Percentiles rank a stretch among this genome's conserved stretches.
These are phyloP conservation scores for Halocynthia roretzi DNA, from an alignment of 23 tunicate species.

Conservation along the genomic window DNA sequence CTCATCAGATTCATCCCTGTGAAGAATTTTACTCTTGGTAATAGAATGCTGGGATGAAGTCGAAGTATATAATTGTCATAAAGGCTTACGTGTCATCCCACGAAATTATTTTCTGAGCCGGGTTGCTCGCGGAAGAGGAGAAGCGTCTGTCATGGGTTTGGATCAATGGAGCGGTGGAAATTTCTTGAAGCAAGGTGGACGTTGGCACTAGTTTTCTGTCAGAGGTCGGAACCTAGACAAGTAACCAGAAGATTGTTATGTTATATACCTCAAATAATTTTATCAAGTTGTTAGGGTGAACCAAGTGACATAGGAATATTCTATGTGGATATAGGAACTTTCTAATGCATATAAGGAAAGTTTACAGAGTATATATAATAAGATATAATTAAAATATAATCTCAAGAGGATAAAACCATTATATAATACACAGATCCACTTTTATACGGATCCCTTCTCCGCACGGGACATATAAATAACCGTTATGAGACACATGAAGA, in stretches of 20 bases:
- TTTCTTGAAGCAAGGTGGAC: conserved; percentile 29
- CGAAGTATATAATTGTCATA: neutral
- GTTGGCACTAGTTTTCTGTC: conserved; percentile 55
- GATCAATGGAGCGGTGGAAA: conserved; percentile 31
- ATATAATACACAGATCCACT: neutral
- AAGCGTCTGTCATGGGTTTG: conserved; percentile 19
- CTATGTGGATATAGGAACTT: neutral
- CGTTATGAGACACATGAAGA: too few species aligned
- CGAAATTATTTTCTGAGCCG: conserved; percentile 52
- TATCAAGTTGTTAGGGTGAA: too few species aligned
- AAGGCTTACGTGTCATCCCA: conserved; percentile 52
- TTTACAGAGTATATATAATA: neutral
- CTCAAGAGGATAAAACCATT: neutral
- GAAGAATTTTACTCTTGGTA: neutral
- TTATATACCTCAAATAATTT: too few species aligned
- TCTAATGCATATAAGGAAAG: neutral
- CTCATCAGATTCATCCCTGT: conserved; percentile 82
- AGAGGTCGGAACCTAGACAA: conserved; percentile 63
- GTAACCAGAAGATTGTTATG: neutral
- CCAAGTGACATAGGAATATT: too few species aligned
- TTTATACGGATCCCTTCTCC: neutral
- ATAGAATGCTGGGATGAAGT: neutral
- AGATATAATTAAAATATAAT: neutral
- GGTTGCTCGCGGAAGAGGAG: conserved; percentile 39
- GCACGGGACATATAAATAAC: too few species aligned